Conservation (phyloP, 2,888 invertebrate species). For the Lochmaea crataegi region DNA sequence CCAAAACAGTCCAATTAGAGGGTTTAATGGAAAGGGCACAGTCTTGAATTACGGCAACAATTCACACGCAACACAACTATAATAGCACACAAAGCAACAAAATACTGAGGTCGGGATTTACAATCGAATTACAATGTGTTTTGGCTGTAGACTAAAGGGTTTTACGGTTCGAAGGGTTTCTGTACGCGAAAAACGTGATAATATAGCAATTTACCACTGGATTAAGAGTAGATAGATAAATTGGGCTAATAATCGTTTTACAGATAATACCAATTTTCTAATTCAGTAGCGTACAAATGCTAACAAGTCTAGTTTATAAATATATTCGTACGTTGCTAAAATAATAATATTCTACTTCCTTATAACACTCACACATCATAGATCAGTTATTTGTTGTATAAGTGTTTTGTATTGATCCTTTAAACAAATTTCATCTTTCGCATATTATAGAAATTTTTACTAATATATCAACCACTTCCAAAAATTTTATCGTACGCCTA, state of each 20-base stretch:
- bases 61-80: constrained; percentile 43
- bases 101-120: constrained; percentile 42
- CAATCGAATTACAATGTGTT: constrained; percentile 44
- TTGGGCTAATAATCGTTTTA: neutral
- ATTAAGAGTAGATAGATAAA: constrained; percentile 12
- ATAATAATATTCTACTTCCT: no score
- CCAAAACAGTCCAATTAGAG: constrained; percentile 44
- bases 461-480: no score
- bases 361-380: no score
- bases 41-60: constrained; percentile 38
- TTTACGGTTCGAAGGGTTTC: constrained; percentile 16
- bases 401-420: no score
- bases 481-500: no score
- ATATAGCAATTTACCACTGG: constrained; percentile 33
- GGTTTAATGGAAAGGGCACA: constrained; percentile 45
- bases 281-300: no score
- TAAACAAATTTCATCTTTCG: no score
- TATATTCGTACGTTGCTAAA: no score
- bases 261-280: neutral
- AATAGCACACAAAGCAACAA: constrained; percentile 40
- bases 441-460: no score
- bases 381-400: no score
- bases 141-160: constrained; percentile 30
- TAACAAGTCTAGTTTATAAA: no score
- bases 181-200: constrained; percentile 30